Base-by-base conservation (phyloP, 2,113 vertebrate genomes). In the Stigmatopora nigra region DNA sequence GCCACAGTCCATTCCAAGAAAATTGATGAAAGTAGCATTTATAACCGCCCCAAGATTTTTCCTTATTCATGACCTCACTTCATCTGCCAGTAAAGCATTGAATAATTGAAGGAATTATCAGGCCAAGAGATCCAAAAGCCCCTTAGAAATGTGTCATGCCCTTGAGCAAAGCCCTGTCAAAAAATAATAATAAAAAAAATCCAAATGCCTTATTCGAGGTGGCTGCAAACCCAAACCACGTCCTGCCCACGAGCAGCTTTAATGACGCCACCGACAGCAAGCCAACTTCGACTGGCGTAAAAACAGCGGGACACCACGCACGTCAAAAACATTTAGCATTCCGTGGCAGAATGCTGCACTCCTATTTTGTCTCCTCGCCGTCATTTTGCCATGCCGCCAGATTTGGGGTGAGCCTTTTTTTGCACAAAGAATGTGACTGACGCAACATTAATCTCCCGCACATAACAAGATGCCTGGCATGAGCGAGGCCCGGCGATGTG, bases 71-170 rank as follows among this genome's bases (percentile, higher is more conserved):
- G 76, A 75, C 62, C 79, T 79, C 78, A 80, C 81, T 82, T 82
- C 79, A 70, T 88, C 76, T 86, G 79, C 76, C 76, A 84, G 79
- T 78, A 63, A 78, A 73, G 57, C 81, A 73, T 81, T 87, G 78
- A 89, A 87, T 88, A 88, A 87, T 87, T 87, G 82, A 89, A 83
- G 82, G 79, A 85, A 83, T 86, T 88, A 89, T 85, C 84, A 87
- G 82, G 79, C 77, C 70, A 81, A 76, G 75, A 81, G 82, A 80
- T 83, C 84, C 83, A 83, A 86, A 56, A 86, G 80, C 82, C 81
- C 82, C 76, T 82, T 71, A 84, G 84, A 88, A 88, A 87, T 87
- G 82, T 89, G 87, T 84, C 84, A 86, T 88, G 81, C 82, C 88
- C 81, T 77, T 70, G 72, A 84, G 85, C 84, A 83, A 83, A 86